phyloP scores from a whole-genome alignment of 2,888 invertebrate genomes.

The Leucozona laternaria region DNA sequence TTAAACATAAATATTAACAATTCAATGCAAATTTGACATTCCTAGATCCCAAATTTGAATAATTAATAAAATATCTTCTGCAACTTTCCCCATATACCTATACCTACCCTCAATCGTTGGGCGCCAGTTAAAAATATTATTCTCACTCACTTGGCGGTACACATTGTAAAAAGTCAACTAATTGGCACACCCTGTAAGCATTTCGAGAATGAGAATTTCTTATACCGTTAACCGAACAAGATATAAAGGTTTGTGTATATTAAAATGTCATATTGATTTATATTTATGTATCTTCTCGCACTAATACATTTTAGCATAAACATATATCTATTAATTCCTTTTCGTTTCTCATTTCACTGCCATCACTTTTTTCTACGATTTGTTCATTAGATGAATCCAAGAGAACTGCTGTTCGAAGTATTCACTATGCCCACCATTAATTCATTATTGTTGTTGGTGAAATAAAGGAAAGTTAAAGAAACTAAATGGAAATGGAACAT shows the following conservation, averaged over 20 bases:
- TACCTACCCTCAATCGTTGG: too few species aligned
- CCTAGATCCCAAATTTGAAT: background rate
- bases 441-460: constrained; percentile 46
- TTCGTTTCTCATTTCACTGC: background rate
- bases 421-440: background rate
- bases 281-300: constrained; percentile 6
- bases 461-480: constrained; percentile 12
- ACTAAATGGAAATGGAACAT: constrained; percentile 33
- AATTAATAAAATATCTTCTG: constrained; percentile 14
- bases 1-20: background rate
- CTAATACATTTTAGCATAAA: constrained; percentile 5
- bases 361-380: background rate
- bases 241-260: constrained; percentile 33
- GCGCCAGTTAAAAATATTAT: background rate
- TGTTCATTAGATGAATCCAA: background rate
- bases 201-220: constrained; percentile 15
- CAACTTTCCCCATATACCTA: too few species aligned
- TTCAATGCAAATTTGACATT: background rate
- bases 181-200: constrained; percentile 70
- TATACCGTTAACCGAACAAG: constrained; percentile 38
- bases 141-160: background rate
- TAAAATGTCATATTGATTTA: constrained; percentile 58
- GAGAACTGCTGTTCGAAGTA: background rate
- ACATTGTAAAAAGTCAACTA: constrained; percentile 30
- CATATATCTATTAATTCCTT: background rate